Percentiles rank a stretch among this genome's conserved stretches.
phyloP scores from a whole-genome alignment of 2,888 invertebrate species.

The Cantharis rustica region DNA sequence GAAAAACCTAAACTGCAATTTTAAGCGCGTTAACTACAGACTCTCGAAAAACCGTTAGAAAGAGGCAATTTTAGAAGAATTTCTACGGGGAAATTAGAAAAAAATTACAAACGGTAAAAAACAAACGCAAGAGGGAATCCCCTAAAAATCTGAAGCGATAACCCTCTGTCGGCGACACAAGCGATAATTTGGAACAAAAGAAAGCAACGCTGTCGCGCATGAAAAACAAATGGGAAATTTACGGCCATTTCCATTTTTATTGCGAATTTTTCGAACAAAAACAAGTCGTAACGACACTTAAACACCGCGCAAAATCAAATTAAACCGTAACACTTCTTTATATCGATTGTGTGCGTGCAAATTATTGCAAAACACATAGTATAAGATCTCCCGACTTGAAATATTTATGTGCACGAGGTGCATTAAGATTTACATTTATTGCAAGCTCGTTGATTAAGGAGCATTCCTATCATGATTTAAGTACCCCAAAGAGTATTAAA shows the following conservation, averaged over 20 bases:
- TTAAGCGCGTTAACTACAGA: neutral
- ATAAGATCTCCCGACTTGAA: neutral
- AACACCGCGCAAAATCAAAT: neutral
- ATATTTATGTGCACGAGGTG: conserved; percentile 15
- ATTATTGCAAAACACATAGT: conserved; percentile 4
- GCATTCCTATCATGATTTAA: conserved; percentile 17
- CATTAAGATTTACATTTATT: conserved; percentile 30
- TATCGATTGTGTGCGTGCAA: neutral
- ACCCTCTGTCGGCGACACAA: neutral
- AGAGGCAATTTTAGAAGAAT: neutral
- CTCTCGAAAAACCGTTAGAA: neutral
- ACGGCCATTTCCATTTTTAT: neutral
- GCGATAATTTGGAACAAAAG: neutral
- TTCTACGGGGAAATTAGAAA: neutral
- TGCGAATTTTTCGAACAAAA: neutral
- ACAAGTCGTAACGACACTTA: neutral
- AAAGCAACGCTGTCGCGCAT: neutral
- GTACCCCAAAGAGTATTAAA: conserved; percentile 9
- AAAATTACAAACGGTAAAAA: too few relatives aligned
- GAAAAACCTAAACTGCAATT: neutral
- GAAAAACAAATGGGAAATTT: neutral
- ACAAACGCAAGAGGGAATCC: too few relatives aligned
- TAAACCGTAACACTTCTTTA: neutral
- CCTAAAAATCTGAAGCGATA: neutral
- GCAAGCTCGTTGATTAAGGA: conserved; percentile 25